Evolutionary conservation across 2,888 invertebrate species (phyloP), one percentile per base, ranked within the genome.

Genomic region (Dolomedes plantarius): DNA sequence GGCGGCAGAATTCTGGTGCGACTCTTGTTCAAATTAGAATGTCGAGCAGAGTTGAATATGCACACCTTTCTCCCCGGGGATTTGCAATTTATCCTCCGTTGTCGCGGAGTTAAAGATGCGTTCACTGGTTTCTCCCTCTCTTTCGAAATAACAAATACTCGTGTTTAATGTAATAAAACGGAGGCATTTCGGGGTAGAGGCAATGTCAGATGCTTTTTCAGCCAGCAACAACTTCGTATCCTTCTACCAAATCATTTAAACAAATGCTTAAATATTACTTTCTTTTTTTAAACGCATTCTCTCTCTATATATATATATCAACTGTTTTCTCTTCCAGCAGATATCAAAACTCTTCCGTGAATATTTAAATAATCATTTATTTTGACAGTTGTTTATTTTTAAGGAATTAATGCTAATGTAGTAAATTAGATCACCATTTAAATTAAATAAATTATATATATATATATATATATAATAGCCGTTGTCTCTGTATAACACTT

Each of bases 1-100:
- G n/a, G n/a, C n/a, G n/a, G n/a, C n/a, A n/a, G n/a, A n/a, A n/a
- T 23, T 56, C 23, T 56, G 19, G 23, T 56, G 56, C 31, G 67
- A 67, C 41, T 41, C 28, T 41, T 41, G 69, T 69, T 69, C 39
- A 27, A 41, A 69, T 69, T 36, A 69, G 69, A 69, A 69, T 69
- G 69, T 69, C 41, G 32, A 11, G 41, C 69, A 27, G 28, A 41
- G 69, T 41, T 41, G n/a, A 69, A 69, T 27, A 69, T 69, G 69
- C 69, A 69, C 41, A 69, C 41, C 67, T 19, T 67, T 36, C 39
- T 27, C 69, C 41, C 32, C 39, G 6, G 69, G 41, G 41, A 27
- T 27, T 41, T 69, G 41, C 39, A 69, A 69, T 41, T 39, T 69
- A 69, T 69, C 27, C 69, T 27, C 23, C 28, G 69, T 69, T 65